Base-by-base conservation (phyloP, 2,113 vertebrate genomes). In the Leptodactylus fuscus region DNA sequence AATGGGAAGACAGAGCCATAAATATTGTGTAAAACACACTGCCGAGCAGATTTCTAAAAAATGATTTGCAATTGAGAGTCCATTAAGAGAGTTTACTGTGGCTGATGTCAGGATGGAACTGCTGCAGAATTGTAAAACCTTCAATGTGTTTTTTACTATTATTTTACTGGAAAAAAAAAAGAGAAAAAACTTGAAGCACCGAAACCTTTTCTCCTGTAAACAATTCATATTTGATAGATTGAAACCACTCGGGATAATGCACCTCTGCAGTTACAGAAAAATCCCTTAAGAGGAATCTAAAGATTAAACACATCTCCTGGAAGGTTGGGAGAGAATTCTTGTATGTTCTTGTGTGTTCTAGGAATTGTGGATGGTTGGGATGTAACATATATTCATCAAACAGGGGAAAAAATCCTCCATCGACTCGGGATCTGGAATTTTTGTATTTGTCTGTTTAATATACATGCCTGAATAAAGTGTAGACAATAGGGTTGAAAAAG, bases 11-110 rank as follows among this genome's bases (percentile, higher is more conserved):
- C 75, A 44, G 41, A 29, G 41, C 60, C 60, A 58, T 79, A 85
- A 85, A 41, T 87, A 87, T 51, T 89, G 84, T 76, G 75, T 29
- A 62, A 76, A 67, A 82, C 85, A 46, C 29, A 58, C 88, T 85
- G 83, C 89, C 87, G 49, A 0, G 7, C 71, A 81, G 82, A 53
- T 73, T 89, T 85, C n/a, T 82, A 90, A 86, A 80, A 80, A 73
- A 69, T 24, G 81, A 4, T 2, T 81, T 87, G 85, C 85, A 84
- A 70, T 36, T 85, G 87, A 82, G 70, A 90, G 75, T 79, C 67
- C 88, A 87, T 89, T 91, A 92, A 89, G 76, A 84, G 89, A 88
- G 48, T 88, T 89, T 90, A 88, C 48, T 16, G 83, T 85, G 88
- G 87, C 89, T 88, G 58, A 1, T 79, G 75, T 78, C 83, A 85